Evolutionary conservation across 1,140 invertebrate genomes (phyloP), one percentile per base, ranked within the genome.

Genomic region (Leptopilina boulardi): DNA sequence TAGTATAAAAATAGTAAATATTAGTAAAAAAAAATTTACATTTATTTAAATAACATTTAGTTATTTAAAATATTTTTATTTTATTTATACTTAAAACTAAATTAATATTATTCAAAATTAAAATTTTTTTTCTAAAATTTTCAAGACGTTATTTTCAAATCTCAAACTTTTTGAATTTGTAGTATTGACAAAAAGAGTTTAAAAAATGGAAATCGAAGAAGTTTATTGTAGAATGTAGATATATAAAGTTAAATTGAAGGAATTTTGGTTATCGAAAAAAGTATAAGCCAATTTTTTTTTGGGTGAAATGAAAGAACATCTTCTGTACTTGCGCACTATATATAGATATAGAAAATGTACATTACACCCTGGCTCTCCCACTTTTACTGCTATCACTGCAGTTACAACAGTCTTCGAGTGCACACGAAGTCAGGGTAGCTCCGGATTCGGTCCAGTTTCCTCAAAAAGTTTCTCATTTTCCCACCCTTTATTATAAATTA

Each of bases 361-460:
- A 84, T 84, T 83, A 80, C 76, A 76, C 78, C 77, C 80, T 80
- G 80, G 78, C 75, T 84, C 83, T 84, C 83, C 83, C 83, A 82
- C 83, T 84, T 84, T 84, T 74, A 77, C 78, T 80, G 82, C 83
- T 84, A 84, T 84, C 83, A 84, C 77, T 84, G 72, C 82, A 76
- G 83, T 84, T 76, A 82, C 83, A 82, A 76, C 78, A 73, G 77
- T 78, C 77, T 59, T 75, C 79, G 75, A 72, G 71, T 74, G 82
- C 80, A 73, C 81, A 73, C 82, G 80, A 80, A 74, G 77, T 80
- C 75, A 76, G 74, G 76, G 59, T 66, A 30, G 59, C 59, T 66
- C 26, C 23, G 15, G 59, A 66, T 66, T 34, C 10, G 26, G 59
- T 66, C 23, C 59, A 66, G 26, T 66, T 34, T 66, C 21, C 26